Conservation (phyloP, 2,888 invertebrate genomes). For the Heliconius sara region DNA sequence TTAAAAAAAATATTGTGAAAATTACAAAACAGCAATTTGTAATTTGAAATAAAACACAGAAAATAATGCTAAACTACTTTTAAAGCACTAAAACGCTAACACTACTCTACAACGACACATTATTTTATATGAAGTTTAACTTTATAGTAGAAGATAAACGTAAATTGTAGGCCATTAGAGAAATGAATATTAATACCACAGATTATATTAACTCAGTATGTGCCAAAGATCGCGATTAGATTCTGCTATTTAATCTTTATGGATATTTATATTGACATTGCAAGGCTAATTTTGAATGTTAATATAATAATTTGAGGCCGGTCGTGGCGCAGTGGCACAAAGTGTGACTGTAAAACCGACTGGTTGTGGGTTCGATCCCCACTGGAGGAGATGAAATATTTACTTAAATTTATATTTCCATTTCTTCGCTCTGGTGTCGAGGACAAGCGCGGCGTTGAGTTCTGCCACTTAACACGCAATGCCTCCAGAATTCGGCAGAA, state of each 20-base stretch:
- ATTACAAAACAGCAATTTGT: too few species aligned
- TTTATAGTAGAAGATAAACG: constrained; percentile 43
- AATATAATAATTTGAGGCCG: not conserved
- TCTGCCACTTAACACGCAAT: too few species aligned
- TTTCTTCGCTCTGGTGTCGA: too few species aligned
- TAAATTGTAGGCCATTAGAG: constrained; percentile 47
- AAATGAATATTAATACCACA: constrained; percentile 39
- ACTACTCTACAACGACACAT: constrained; percentile 40
- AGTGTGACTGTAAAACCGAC: too few species aligned
- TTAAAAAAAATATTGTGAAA: too few species aligned
- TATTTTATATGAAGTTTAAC: constrained; percentile 44
- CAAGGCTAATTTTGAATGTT: not conserved
- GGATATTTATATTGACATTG: constrained; percentile 28
- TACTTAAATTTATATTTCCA: too few species aligned
- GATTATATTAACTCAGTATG: constrained; percentile 42
- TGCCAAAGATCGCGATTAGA: constrained; percentile 41
- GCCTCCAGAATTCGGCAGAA: too few species aligned
- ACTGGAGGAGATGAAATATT: too few species aligned
- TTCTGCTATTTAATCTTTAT: constrained; percentile 36
- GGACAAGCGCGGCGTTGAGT: too few species aligned
- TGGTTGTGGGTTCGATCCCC: too few species aligned
- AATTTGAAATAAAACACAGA: not conserved
- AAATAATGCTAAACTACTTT: not conserved
- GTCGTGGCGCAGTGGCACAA: too few species aligned
- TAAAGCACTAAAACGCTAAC: constrained; percentile 28